These are phyloP conservation scores for Threskiornis aethiopicus DNA, from an alignment of 2,797 vertebrate genomes.

Conservation along the genomic window DNA sequence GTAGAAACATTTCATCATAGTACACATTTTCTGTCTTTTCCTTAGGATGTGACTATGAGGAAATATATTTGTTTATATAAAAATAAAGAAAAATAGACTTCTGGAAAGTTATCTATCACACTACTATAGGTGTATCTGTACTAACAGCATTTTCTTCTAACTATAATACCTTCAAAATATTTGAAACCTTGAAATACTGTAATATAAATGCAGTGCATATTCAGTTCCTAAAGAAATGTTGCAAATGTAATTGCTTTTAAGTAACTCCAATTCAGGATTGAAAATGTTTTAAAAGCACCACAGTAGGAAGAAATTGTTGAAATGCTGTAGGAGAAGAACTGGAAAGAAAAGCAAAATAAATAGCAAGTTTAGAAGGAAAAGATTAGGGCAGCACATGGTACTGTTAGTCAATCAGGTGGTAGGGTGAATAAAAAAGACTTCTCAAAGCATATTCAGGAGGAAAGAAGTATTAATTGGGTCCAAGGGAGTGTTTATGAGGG, in stretches of 20 bases:
- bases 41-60: neutral
- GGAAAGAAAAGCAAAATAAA: neutral
- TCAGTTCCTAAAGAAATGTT: neutral
- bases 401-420: neutral
- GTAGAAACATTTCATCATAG: neutral
- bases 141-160: neutral
- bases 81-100: neutral
- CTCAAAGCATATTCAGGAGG: neutral
- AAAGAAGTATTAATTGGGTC: neutral
- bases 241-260: constrained; percentile 7
- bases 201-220: neutral
- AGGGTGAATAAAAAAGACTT: neutral
- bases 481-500: neutral
- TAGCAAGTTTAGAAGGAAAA: neutral
- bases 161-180: neutral
- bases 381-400: neutral
- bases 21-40: neutral
- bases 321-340: neutral
- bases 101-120: neutral
- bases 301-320: neutral
- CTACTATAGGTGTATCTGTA: neutral
- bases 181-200: neutral
- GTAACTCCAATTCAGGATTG: neutral
- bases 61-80: neutral
- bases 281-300: neutral